phyloP scores from a whole-genome alignment of 2,888 invertebrate genomes.

The Tetragonisca angustula region DNA sequence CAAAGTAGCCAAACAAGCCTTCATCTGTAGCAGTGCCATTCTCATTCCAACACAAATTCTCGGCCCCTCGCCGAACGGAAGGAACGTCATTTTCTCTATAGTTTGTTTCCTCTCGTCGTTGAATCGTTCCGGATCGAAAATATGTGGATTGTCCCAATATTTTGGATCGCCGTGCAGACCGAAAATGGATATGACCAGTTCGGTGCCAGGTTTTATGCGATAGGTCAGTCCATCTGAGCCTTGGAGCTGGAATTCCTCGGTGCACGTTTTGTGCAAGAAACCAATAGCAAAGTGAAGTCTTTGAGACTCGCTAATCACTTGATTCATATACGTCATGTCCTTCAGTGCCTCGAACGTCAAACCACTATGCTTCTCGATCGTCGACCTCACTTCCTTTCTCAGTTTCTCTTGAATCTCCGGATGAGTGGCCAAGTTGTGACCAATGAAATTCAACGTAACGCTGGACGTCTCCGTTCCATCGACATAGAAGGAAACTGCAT shows the following conservation, averaged over 20 bases:
- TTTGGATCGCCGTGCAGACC: slow-evolving; percentile 66
- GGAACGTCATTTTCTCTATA: slow-evolving; percentile 63
- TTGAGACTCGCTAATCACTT: slow-evolving; percentile 81
- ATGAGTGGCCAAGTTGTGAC: slow-evolving; percentile 84
- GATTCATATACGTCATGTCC: slow-evolving; percentile 85
- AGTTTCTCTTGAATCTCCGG: slow-evolving; percentile 84
- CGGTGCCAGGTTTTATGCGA: slow-evolving; percentile 62
- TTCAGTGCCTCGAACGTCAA: slow-evolving; percentile 84
- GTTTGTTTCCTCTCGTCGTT: slow-evolving; percentile 57
- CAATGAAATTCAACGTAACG: slow-evolving; percentile 83
- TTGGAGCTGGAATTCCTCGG: slow-evolving; percentile 57
- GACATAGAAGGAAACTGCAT: slow-evolving; percentile 85
- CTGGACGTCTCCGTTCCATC: slow-evolving; percentile 86
- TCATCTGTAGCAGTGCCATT: slow-evolving; percentile 70
- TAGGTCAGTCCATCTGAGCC: slow-evolving; percentile 74
- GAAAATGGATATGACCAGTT: slow-evolving; percentile 55
- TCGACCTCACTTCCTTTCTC: slow-evolving; percentile 82
- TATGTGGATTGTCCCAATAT: slow-evolving; percentile 71
- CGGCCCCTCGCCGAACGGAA: slow-evolving; percentile 78
- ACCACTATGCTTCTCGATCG: slow-evolving; percentile 78
- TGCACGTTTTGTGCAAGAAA: slow-evolving; percentile 68
- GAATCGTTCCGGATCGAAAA: slow-evolving; percentile 76
- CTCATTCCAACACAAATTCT: slow-evolving; percentile 76
- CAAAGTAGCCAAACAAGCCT: slow-evolving; percentile 63
- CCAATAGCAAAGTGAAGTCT: slow-evolving; percentile 52